Base-by-base conservation (phyloP, 1,140 invertebrate species). In the Asobara japonica region DNA sequence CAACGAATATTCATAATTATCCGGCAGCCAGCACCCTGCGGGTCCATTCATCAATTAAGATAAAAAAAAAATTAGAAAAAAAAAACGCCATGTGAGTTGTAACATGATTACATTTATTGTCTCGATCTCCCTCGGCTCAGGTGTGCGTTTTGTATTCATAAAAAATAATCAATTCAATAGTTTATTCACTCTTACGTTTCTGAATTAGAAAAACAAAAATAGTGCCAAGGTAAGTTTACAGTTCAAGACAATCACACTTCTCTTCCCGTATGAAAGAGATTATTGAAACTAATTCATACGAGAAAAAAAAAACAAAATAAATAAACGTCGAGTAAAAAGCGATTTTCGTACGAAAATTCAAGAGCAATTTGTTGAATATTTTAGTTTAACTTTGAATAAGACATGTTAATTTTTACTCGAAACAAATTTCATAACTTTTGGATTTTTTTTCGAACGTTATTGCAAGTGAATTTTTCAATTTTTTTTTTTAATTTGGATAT, bases 51-150 rank as follows among this genome's bases (percentile, higher is more conserved):
- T 56, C 25, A 56, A 64, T 48, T 77, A 65, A 82, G 78, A 38
- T 72, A 75, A 80, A 85, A 87, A 86, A 85, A 85, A 85, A 86
- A 87, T 82, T 79, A 85, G 84, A 83, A 84, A 85, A 85, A 86
- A 86, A 87, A 83, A 80, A 84, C 86, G 75, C 82, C 81, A 78
- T 85, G 83, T 86, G 80, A 86, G 85, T 86, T 80, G n/a, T 85
- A 87, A 87, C 83, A 87, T 82, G 80, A 86, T 87, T 87, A 85
- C 86, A 87, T 87, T 87, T 87, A 86, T 87, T 87, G 83, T 86
- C 85, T 84, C 82, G 85, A 86, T 86, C 82, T 86, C 80, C 77
- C 84, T 81, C 79, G 76, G 74, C 77, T 76, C 83, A 83, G 78
- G 77, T 73, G 82, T 84, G 83, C 83, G 81, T 80, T 80, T n/a